phyloP scores from a whole-genome alignment of 2,888 invertebrate genomes.

The Automeris io region DNA sequence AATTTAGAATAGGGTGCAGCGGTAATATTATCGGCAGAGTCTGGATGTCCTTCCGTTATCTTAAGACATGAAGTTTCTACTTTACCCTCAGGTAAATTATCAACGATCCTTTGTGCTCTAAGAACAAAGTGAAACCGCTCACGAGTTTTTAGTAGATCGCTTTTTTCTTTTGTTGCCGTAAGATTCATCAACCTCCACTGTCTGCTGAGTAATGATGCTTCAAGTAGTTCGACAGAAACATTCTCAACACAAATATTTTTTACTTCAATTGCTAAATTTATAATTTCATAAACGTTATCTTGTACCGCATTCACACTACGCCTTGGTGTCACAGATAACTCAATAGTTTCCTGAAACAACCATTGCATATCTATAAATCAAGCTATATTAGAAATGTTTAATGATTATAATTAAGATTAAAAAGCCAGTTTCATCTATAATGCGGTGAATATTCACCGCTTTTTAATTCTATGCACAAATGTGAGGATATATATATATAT shows the following conservation, averaged over 20 bases:
- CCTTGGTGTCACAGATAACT: slow-evolving; percentile 71
- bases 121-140: slow-evolving; percentile 60
- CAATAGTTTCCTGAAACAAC: slow-evolving; percentile 72
- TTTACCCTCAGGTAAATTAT: slow-evolving; percentile 31
- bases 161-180: slow-evolving; percentile 39
- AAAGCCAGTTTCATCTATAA: too few relatives aligned
- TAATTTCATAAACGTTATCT: slow-evolving; percentile 64
- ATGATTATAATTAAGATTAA: too few relatives aligned
- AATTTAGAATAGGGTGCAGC: slow-evolving; percentile 50
- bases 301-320: slow-evolving; percentile 60
- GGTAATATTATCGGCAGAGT: slow-evolving; percentile 33
- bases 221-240: slow-evolving; percentile 74
- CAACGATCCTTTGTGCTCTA: slow-evolving; percentile 44
- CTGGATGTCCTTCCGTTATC: slow-evolving; percentile 37
- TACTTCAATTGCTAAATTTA: slow-evolving; percentile 81
- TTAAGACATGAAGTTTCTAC: slow-evolving; percentile 50
- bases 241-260: slow-evolving; percentile 83
- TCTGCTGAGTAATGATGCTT: slow-evolving; percentile 78
- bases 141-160: slow-evolving; percentile 41
- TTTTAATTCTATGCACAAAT: too few relatives aligned
- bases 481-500: too few relatives aligned
- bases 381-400: too few relatives aligned
- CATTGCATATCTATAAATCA: too few relatives aligned
- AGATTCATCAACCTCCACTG: slow-evolving; percentile 76
- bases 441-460: too few relatives aligned